Percentiles rank a stretch among this genome's conserved stretches.
These are phyloP conservation scores for Falco peregrinus DNA, from an alignment of 2,797 vertebrate species.

Conservation along the genomic window DNA sequence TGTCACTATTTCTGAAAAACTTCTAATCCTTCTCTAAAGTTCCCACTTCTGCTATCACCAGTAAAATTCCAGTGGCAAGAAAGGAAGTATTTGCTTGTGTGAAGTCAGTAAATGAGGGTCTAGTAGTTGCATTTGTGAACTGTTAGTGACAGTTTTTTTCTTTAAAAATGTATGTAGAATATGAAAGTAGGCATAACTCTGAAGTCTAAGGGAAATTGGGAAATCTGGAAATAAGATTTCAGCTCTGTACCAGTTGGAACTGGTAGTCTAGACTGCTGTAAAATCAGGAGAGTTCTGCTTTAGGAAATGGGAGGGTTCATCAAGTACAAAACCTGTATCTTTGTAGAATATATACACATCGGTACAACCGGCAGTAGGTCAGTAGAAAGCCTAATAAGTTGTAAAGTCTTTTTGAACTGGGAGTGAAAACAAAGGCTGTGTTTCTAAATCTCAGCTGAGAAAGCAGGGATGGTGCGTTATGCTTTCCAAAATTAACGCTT, in stretches of 20 bases:
- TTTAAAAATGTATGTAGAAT: not conserved
- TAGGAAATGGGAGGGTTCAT: not conserved
- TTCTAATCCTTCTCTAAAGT: not conserved
- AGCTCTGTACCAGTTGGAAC: not conserved
- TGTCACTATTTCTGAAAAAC: slow-evolving; percentile 15
- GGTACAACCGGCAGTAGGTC: slow-evolving; percentile 15
- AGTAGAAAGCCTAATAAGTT: not conserved
- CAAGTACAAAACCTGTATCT: not conserved
- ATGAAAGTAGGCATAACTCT: not conserved
- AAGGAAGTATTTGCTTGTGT: not conserved
- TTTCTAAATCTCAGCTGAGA: not conserved
- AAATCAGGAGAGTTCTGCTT: slow-evolving; percentile 20
- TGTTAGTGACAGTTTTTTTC: not conserved
- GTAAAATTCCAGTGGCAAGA: not conserved
- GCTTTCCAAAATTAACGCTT: not conserved
- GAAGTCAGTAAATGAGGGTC: not conserved
- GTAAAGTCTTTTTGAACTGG: not conserved
- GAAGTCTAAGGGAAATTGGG: not conserved
- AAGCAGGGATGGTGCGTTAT: accelerated
- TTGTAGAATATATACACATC: not conserved
- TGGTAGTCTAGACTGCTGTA: not conserved
- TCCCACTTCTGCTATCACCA: not conserved
- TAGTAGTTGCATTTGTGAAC: not conserved
- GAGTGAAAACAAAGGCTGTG: not conserved
- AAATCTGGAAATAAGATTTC: slow-evolving; percentile 8